Base-by-base conservation (phyloP, 2,113 vertebrate species). In the Choloepus hoffmanni region DNA sequence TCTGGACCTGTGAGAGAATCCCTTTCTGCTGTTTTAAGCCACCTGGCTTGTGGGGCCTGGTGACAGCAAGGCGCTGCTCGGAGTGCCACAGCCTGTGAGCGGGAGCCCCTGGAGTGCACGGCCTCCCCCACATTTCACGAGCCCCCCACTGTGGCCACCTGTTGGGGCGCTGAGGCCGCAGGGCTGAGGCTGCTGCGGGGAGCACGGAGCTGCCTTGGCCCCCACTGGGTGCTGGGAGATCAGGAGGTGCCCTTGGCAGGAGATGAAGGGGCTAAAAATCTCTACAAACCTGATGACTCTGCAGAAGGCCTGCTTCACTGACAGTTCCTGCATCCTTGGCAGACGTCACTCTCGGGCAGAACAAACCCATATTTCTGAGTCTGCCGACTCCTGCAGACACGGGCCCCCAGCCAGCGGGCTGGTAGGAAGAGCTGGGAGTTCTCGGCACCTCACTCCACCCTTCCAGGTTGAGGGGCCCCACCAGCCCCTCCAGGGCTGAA, bases 221-320 rank as follows among this genome's bases (percentile, higher is more conserved):
- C 21, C 2, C 0, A 9, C 77, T 0, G 0, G 12, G 28, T 48
- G 89, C 3, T 3, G 1, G 43, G 70, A 40, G n/a, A 19, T 21
- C 58, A 12, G 63, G 19, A 2, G 5, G 0, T 48, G 90, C 33
- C 77, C 40, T 72, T 90, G 92, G n/a, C 33, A 7, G 76, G 58
- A 86, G 85, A 30, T 83, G 23, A 62, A 79, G 85, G 77, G 30
- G 82, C 89, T 95, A 77, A 91, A 97, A 89, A 73, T 48, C 84
- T 83, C 81, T 16, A n/a, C 18, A 79, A 60, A 43, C 28, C 68
- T 7, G 21, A 76, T 97, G 96, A 88, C 68, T 85, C 30, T 78
- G 95, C 74, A 83, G 73, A 92, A 90, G 70, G 74, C 82, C 55
- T 15, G 1, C 48, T 72, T 45, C 12, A 36, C 23, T 79, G 76